Conservation (phyloP, 2,888 invertebrate genomes). For the Craniophora ligustri region DNA sequence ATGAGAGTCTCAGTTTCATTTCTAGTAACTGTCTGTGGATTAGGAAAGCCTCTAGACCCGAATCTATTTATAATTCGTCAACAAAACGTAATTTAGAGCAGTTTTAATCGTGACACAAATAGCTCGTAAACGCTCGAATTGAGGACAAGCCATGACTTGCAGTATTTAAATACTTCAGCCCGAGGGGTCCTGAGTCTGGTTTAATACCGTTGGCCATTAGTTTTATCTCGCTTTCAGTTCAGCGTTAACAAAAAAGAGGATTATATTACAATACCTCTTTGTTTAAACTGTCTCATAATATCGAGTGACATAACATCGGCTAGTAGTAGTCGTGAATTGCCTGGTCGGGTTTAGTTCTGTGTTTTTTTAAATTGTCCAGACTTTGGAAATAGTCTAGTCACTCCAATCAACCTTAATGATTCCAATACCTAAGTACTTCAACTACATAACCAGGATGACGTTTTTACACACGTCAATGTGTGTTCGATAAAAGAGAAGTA, state of each 20-base stretch:
- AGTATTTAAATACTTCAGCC: slow-evolving; percentile 7
- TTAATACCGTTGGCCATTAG: slow-evolving; percentile 13
- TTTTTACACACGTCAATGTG: too few species aligned
- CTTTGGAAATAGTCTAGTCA: too few species aligned
- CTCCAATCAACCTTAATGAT: too few species aligned
- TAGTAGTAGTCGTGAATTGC: too few species aligned
- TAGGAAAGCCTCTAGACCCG: background rate
- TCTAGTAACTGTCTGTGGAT: background rate
- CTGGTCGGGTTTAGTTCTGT: too few species aligned
- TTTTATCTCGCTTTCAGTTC: slow-evolving; percentile 16
- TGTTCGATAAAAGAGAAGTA: too few species aligned
- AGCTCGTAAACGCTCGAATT: background rate
- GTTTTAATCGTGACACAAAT: slow-evolving; percentile 3
- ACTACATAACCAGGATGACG: too few species aligned
- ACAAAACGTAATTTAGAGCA: background rate
- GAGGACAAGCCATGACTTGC: slow-evolving; percentile 8
- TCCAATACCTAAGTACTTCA: too few species aligned
- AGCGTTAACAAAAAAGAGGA: background rate
- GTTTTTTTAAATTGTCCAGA: too few species aligned
- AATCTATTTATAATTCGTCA: slow-evolving; percentile 1
- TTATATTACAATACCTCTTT: background rate
- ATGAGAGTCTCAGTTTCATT: background rate
- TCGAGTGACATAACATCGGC: too few species aligned
- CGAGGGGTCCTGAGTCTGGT: slow-evolving; percentile 1
- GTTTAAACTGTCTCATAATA: slow-evolving; percentile 1